These are phyloP conservation scores for Crotophaga sulcirostris DNA, from an alignment of 2,113 vertebrate genomes.

Conservation along the genomic window DNA sequence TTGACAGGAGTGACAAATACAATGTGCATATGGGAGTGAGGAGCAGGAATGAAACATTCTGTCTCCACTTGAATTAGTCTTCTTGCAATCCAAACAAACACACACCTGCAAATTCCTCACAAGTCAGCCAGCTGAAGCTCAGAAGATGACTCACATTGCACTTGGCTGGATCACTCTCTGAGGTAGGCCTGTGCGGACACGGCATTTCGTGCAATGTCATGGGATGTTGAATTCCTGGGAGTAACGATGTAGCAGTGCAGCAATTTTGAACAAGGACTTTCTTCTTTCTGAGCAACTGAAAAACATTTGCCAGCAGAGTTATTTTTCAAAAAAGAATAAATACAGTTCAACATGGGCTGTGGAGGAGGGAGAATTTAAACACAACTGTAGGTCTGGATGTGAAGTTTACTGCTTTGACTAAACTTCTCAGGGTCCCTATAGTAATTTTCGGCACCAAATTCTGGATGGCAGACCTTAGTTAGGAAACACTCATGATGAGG, in stretches of 20 bases:
- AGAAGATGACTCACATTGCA: not conserved
- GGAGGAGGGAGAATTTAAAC: not conserved
- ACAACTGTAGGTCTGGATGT: not conserved
- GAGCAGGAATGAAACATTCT: conserved; percentile 32
- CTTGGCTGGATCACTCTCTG: not conserved
- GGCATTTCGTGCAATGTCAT: not conserved
- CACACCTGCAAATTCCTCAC: conserved; percentile 41
- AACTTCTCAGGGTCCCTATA: not conserved
- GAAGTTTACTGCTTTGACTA: not conserved
- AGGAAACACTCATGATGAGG: not conserved
- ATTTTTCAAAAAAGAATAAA: not conserved
- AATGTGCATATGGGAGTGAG: not conserved
- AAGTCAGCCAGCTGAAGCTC: conserved; percentile 3
- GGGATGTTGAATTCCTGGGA: not conserved
- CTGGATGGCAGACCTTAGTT: not conserved
- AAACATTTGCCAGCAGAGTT: not conserved
- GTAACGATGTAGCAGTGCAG: not conserved
- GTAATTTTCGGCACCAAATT: not conserved
- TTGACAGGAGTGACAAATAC: conserved; percentile 35
- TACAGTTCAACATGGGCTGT: not conserved
- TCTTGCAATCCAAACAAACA: conserved; percentile 35
- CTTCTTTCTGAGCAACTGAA: not conserved
- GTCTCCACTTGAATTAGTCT: conserved; percentile 29
- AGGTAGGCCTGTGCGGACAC: not conserved
- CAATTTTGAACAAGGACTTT: not conserved